phyloP scores from a whole-genome alignment of 2,113 vertebrate genomes.

The Macrotus californicus region DNA sequence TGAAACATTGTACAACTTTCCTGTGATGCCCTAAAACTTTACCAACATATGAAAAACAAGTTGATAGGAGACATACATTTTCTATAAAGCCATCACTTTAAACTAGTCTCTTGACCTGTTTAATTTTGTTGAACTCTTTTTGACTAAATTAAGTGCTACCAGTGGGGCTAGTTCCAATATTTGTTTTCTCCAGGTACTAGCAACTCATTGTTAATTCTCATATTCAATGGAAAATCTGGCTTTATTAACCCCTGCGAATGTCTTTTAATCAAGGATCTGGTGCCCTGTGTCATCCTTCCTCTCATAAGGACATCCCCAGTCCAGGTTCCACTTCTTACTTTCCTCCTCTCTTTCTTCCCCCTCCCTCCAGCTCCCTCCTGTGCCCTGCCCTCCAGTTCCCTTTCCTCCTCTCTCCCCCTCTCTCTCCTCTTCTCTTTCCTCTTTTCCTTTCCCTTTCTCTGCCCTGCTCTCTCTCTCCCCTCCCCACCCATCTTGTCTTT shows the following conservation, averaged over 20 bases:
- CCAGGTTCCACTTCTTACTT: neutral
- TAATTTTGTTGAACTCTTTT: neutral
- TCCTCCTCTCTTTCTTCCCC: no score
- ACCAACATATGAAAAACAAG: neutral
- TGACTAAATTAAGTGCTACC: neutral
- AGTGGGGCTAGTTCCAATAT: neutral
- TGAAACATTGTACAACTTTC: neutral
- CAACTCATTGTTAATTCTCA: neutral
- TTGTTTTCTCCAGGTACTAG: neutral
- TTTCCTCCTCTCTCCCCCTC: no score
- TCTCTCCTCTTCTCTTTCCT: neutral
- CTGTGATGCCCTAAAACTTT: neutral
- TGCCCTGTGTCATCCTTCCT: neutral
- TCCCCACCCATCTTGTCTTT: no score
- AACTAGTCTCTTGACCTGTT: neutral
- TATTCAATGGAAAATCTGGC: neutral
- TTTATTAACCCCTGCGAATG: neutral
- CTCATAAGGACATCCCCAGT: neutral
- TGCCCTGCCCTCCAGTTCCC: rapidly evolving
- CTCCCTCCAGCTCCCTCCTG: rapidly evolving
- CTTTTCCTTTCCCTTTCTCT: neutral
- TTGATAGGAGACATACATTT: neutral
- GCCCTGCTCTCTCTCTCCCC: neutral
- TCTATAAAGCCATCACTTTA: neutral
- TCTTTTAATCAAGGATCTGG: neutral